Percentiles rank a stretch among this genome's conserved stretches.
phyloP scores from a whole-genome alignment of 2,888 invertebrate genomes.

The Platyscelio sp. region DNA sequence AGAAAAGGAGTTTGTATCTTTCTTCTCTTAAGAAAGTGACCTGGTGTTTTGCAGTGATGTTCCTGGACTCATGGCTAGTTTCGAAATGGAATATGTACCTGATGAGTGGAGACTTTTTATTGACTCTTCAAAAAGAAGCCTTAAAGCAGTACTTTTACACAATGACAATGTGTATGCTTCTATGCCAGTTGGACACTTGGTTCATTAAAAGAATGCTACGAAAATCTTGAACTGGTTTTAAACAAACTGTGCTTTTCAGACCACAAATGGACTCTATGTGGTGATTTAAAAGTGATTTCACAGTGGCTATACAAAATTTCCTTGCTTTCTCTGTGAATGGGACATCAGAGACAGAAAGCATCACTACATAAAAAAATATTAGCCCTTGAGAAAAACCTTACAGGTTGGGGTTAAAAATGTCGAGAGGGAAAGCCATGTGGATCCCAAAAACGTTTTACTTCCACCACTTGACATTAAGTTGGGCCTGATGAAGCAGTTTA shows the following conservation, averaged over 20 bases:
- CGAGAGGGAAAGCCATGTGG: slow-evolving; percentile 7
- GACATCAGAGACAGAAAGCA: slow-evolving; percentile 42
- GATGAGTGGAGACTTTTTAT: slow-evolving; percentile 10
- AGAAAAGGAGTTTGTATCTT: neutral
- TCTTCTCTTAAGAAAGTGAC: neutral
- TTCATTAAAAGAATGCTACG: slow-evolving; percentile 49
- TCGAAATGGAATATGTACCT: neutral
- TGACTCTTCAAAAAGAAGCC: slow-evolving; percentile 72
- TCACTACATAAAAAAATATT: neutral
- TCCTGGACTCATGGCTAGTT: neutral
- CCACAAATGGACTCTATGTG: slow-evolving; percentile 42
- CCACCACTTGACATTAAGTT: slow-evolving; percentile 60
- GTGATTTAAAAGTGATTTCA: slow-evolving; percentile 78
- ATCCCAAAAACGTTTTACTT: slow-evolving; percentile 15
- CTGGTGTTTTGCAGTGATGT: neutral
- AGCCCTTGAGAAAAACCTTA: neutral
- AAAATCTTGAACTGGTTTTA: slow-evolving; percentile 2
- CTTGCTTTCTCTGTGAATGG: slow-evolving; percentile 55
- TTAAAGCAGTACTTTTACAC: slow-evolving; percentile 76
- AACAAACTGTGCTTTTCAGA: neutral
- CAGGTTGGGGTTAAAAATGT: neutral
- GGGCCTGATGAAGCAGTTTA: slow-evolving; percentile 45
- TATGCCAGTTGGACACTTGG: slow-evolving; percentile 76
- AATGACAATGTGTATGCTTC: slow-evolving; percentile 77
- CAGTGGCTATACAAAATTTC: slow-evolving; percentile 48